Conservation (phyloP, 1,140 invertebrate genomes). For the Heliconius eleuchia region DNA sequence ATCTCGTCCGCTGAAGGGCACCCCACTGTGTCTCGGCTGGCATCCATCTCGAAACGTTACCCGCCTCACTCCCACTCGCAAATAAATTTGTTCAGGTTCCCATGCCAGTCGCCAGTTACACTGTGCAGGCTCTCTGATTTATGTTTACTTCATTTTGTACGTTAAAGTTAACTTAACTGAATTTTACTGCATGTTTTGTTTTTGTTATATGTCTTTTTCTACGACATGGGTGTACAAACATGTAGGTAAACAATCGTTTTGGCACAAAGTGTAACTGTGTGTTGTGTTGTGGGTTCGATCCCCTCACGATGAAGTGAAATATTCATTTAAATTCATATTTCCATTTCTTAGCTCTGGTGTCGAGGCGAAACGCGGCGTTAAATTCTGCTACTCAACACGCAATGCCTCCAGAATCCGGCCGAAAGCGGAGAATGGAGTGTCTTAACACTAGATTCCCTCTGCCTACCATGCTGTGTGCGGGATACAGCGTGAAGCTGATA, state of each 20-base stretch:
- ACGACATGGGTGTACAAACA: neutral
- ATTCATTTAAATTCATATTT: no score
- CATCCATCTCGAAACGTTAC: slow-evolving; percentile 23
- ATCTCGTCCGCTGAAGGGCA: slow-evolving; percentile 46
- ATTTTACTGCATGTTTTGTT: neutral
- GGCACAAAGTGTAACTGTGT: no score
- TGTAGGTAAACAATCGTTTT: neutral
- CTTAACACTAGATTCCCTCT: no score
- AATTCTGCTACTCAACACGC: no score
- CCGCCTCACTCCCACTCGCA: slow-evolving; percentile 17
- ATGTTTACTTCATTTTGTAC: neutral
- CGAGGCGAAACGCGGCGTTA: no score
- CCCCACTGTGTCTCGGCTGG: slow-evolving; percentile 40
- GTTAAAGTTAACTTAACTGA: neutral
- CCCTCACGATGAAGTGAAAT: no score
- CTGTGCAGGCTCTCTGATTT: neutral
- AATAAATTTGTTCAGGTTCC: slow-evolving; percentile 21
- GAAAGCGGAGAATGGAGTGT: no score
- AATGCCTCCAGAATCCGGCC: no score
- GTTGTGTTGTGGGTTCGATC: no score
- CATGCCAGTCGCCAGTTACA: slow-evolving; percentile 10
- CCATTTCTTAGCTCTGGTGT: no score
- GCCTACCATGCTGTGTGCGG: no score
- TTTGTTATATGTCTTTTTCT: neutral
- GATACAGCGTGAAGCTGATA: no score